phyloP scores from a whole-genome alignment of 2,113 vertebrate genomes.

The Sakesphorus luctuosus region DNA sequence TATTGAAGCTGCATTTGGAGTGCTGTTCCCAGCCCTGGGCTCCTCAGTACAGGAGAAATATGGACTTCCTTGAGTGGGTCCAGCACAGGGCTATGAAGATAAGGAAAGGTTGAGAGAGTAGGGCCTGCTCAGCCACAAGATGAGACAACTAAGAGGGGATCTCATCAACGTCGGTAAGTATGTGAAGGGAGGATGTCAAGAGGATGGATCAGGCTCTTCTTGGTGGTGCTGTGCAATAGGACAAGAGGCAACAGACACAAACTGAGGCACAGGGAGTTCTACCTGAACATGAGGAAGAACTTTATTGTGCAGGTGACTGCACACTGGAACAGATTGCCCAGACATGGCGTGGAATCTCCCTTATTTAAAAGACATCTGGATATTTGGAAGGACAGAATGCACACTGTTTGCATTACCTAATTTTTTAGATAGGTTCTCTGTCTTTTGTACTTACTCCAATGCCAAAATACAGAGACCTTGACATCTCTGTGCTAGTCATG shows the following conservation, averaged over 20 bases:
- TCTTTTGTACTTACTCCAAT: background rate
- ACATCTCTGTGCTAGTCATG: background rate
- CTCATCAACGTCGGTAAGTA: rapidly evolving
- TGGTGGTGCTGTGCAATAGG: rapidly evolving
- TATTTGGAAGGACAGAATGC: background rate
- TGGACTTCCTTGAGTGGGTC: background rate
- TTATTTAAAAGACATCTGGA: background rate
- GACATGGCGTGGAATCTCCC: background rate
- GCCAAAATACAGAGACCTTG: background rate
- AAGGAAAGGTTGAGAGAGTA: background rate
- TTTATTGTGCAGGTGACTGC: too few species aligned
- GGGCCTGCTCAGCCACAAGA: background rate
- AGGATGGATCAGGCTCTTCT: background rate
- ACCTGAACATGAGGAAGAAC: background rate
- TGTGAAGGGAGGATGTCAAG: background rate
- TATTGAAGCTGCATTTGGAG: background rate
- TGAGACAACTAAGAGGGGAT: background rate
- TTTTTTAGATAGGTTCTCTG: background rate
- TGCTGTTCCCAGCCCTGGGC: background rate
- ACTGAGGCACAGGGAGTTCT: background rate
- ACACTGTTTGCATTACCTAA: background rate
- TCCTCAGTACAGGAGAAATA: background rate
- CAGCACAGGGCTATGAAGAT: background rate
- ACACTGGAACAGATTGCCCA: background rate
- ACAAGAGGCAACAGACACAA: background rate